Evolutionary conservation across 1,140 invertebrate genomes (phyloP).

Genomic region (Pemphigus obesinymphae): DNA sequence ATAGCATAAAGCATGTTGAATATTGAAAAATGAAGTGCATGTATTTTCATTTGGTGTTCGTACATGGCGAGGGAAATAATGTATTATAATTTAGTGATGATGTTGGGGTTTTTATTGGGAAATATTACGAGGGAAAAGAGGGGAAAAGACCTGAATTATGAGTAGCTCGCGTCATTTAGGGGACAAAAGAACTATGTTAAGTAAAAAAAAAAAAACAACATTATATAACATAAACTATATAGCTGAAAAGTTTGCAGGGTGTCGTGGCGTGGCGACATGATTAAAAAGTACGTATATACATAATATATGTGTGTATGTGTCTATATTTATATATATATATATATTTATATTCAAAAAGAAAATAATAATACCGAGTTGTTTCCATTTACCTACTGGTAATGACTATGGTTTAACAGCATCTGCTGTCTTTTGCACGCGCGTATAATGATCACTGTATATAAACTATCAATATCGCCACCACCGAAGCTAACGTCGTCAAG

Average conservation of each 20-base stretch:
- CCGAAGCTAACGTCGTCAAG: neutral
- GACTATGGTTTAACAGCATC: conserved; percentile 6
- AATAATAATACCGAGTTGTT: conserved; percentile 9
- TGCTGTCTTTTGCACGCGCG: conserved; percentile 11
- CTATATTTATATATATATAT: neutral
- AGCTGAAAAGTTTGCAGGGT: neutral
- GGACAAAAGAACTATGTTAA: neutral
- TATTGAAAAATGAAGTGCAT: too few species aligned
- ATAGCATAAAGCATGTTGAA: too few species aligned
- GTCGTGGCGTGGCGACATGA: neutral
- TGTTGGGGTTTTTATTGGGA: neutral
- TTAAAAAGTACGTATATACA: neutral
- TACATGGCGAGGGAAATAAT: too few species aligned
- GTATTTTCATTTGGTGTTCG: too few species aligned
- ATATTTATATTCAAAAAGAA: neutral
- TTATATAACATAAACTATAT: neutral
- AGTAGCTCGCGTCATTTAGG: neutral
- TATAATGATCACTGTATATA: neutral
- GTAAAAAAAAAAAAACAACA: neutral
- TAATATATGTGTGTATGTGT: too few species aligned
- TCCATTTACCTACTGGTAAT: neutral
- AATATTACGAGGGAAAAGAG: neutral
- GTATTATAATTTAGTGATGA: too few species aligned
- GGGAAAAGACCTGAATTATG: neutral
- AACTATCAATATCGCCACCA: neutral